phyloP scores from a whole-genome alignment of 2,888 invertebrate species.

The Seira musarum region DNA sequence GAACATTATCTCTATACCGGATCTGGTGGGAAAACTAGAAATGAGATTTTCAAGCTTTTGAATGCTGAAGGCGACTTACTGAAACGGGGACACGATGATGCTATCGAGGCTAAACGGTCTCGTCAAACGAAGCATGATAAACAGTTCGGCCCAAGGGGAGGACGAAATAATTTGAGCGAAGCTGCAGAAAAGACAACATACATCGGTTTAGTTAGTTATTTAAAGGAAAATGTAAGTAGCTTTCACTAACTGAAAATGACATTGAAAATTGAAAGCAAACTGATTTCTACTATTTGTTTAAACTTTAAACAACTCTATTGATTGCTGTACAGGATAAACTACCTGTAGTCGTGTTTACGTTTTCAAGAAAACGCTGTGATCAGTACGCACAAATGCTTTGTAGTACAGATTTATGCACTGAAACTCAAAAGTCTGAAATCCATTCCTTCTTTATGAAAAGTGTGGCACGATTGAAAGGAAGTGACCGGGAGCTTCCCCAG shows the following conservation, averaged over 20 bases:
- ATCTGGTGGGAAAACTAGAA: conserved; percentile 77
- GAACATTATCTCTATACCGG: conserved; percentile 95
- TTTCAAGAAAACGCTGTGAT: conserved; percentile 89
- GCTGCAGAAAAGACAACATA: conserved; percentile 88
- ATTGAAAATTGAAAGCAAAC: conserved; percentile 1
- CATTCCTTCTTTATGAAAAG: conserved; percentile 89
- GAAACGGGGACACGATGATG: conserved; percentile 74
- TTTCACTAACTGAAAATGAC: conserved; percentile 9
- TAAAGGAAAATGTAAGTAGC: conserved; percentile 77
- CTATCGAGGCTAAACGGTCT: conserved; percentile 63
- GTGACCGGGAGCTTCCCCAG: conserved; percentile 93
- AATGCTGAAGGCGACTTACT: conserved; percentile 84
- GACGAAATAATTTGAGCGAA: conserved; percentile 59
- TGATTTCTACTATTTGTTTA: conserved; percentile 3
- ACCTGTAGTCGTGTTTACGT: conserved; percentile 94
- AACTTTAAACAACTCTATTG: background rate
- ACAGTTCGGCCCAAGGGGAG: conserved; percentile 64
- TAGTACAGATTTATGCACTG: conserved; percentile 83
- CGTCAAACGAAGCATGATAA: conserved; percentile 64
- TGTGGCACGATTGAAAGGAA: conserved; percentile 85
- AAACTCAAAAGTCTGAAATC: conserved; percentile 88
- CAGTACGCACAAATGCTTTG: conserved; percentile 77
- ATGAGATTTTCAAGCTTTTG: conserved; percentile 85
- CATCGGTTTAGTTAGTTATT: conserved; percentile 86
- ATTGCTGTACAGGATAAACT: conserved; percentile 79